Evolutionary conservation across 2,888 invertebrate genomes (phyloP), one percentile per base, ranked within the genome.

Genomic region (Xestobium rufovillosum): DNA sequence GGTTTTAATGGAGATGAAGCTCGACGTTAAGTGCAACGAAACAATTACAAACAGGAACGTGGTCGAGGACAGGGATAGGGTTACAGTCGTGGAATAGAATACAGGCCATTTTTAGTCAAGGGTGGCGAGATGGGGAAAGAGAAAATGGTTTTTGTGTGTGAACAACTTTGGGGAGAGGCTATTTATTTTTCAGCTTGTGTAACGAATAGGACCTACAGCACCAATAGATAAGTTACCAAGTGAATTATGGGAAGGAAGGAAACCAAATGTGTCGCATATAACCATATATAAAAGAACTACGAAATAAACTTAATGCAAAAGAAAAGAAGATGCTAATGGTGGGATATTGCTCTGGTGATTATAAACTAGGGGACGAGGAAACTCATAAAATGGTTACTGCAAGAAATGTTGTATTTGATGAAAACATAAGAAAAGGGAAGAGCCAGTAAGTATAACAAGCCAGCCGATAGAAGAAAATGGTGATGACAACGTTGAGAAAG

Each of bases 101-200:
- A n/a, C n/a, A n/a, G n/a, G n/a, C n/a, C n/a, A n/a, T n/a, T n/a
- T n/a, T n/a, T n/a, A n/a, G n/a, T n/a, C n/a, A n/a, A n/a, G n/a
- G n/a, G n/a, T n/a, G n/a, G n/a, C n/a, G n/a, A n/a, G n/a, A n/a
- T n/a, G n/a, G n/a, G n/a, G n/a, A n/a, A n/a, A n/a, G n/a, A n/a
- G n/a, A n/a, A n/a, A n/a, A n/a, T n/a, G n/a, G n/a, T n/a, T n/a
- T n/a, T n/a, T n/a, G n/a, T n/a, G n/a, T n/a, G n/a, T 23, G 23
- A 23, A 23, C 23, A 23, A 37, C 41, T 45, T 12, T 45, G 38
- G 45, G 40, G 32, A 23, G 43, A 43, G 10, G 45, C 41, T 10
- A 12, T 41, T 4, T 10, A 15, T 4, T 25, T 10, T n/a, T 25
- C 43, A 23, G 23, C 27, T 1, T 45, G 43, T 26, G 6, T 35